Conservation (phyloP, 2,797 vertebrate species). For the Lagorchestes hirsutus region DNA sequence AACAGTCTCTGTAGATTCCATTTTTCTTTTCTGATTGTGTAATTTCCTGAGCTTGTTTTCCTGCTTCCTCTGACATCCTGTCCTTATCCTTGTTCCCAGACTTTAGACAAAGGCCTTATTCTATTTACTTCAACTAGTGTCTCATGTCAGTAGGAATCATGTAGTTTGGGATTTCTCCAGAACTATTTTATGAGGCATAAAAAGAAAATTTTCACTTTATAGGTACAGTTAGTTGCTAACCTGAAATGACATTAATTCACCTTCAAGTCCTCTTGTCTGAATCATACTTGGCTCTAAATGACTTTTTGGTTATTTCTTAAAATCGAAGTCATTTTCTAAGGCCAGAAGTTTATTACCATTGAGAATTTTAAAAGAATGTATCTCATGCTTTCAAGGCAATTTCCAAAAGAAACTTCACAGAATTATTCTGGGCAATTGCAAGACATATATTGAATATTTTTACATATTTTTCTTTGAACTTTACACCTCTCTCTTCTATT, state of each 20-base stretch:
- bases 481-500: neutral
- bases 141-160: neutral
- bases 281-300: neutral
- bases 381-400: neutral
- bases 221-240: neutral
- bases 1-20: neutral
- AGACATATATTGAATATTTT: neutral
- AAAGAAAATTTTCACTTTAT: neutral
- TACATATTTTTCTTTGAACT: neutral
- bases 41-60: neutral
- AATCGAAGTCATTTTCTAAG: neutral
- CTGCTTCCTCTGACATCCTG: neutral
- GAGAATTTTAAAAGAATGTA: neutral
- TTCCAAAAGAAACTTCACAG: neutral
- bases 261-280: neutral
- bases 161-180: neutral
- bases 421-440: neutral
- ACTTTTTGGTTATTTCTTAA: neutral
- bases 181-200: neutral
- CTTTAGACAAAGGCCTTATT: neutral
- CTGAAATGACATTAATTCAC: neutral
- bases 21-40: neutral
- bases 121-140: neutral
- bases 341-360: neutral
- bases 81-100: neutral